Percentiles rank a stretch among this genome's conserved stretches.
These are phyloP conservation scores for Drosophila triauraria DNA, from an alignment of 1,140 invertebrate species.

Conservation along the genomic window DNA sequence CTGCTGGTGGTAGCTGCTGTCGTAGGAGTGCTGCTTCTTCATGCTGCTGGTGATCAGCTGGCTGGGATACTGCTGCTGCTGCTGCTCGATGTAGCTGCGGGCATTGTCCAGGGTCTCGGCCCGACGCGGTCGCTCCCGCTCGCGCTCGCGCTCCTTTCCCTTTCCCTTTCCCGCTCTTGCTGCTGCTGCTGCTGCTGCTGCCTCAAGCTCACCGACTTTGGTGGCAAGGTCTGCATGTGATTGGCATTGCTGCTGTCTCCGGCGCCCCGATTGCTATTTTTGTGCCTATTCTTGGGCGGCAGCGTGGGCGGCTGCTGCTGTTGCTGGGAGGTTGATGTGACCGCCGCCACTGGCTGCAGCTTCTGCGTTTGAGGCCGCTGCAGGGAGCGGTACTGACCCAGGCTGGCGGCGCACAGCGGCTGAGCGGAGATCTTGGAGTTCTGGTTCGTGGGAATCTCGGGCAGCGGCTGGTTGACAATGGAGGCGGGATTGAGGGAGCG, in stretches of 20 bases:
- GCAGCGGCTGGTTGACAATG: slow-evolving; percentile 83
- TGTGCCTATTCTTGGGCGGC: slow-evolving; percentile 84
- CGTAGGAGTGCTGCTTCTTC: slow-evolving; percentile 82
- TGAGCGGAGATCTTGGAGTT: slow-evolving; percentile 78
- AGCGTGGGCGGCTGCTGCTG: slow-evolving; percentile 74
- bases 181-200: slow-evolving; percentile 69
- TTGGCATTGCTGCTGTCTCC: slow-evolving; percentile 65
- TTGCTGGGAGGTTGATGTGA: slow-evolving; percentile 22
- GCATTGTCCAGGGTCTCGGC: slow-evolving; percentile 80
- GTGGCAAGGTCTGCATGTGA: slow-evolving; percentile 78
- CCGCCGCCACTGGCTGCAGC: slow-evolving; percentile 25
- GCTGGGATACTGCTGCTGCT: slow-evolving; percentile 49
- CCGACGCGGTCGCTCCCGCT: slow-evolving; percentile 65
- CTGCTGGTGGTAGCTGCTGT: slow-evolving; percentile 74
- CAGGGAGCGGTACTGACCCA: slow-evolving; percentile 82
- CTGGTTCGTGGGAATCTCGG: slow-evolving; percentile 77
- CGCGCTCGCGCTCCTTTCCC: slow-evolving; percentile 47
- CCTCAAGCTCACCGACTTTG: slow-evolving; percentile 69
- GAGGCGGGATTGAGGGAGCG: slow-evolving; percentile 79
- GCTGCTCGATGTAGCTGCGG: slow-evolving; percentile 74
- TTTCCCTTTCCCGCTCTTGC: slow-evolving; percentile 34
- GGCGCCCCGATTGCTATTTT: slow-evolving; percentile 49
- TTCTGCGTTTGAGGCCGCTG: slow-evolving; percentile 74
- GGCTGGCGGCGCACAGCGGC: slow-evolving; percentile 78
- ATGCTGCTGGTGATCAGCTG: slow-evolving; percentile 59